Percentiles rank a stretch among this genome's conserved stretches.
phyloP scores from a whole-genome alignment of 2,113 vertebrate genomes.

The Macroglossus sobrinus region DNA sequence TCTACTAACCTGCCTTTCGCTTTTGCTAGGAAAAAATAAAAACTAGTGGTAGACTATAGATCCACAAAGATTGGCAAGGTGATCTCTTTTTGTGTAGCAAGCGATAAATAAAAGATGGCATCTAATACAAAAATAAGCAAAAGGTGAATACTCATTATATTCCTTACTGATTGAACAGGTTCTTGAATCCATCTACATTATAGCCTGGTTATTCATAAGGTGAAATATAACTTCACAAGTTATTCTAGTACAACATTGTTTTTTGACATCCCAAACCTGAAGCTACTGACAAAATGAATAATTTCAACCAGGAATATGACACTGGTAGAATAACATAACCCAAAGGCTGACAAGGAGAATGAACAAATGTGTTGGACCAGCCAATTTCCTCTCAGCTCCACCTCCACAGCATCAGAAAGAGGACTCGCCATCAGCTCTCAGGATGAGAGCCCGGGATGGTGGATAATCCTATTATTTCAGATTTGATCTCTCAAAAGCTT shows the following conservation, averaged over 20 bases:
- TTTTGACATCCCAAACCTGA: constrained; percentile 26
- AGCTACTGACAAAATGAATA: constrained; percentile 45
- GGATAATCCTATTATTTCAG: constrained; percentile 34
- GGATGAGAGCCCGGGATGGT: not conserved
- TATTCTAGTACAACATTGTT: not conserved
- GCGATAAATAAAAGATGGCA: constrained; percentile 19
- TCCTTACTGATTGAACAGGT: constrained; percentile 47
- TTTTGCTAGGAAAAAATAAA: not conserved
- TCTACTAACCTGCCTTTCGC: not conserved
- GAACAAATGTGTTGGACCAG: not conserved
- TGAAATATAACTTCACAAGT: constrained; percentile 53
- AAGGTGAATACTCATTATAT: constrained; percentile 66
- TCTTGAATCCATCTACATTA: constrained; percentile 60
- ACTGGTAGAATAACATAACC: constrained; percentile 12
- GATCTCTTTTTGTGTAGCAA: constrained; percentile 34
- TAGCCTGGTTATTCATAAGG: constrained; percentile 22
- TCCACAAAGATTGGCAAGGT: not conserved
- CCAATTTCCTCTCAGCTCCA: not conserved
- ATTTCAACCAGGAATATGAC: constrained; percentile 42
- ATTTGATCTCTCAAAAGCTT: constrained; percentile 23
- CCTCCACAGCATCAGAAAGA: not conserved
- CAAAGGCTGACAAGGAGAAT: constrained; percentile 36
- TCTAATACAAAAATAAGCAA: not conserved
- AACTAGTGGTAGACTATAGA: not conserved
- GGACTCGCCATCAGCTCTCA: not conserved